Evolutionary conservation across 2,888 invertebrate genomes (phyloP).

Genomic region (Sminthurinus aureus): DNA sequence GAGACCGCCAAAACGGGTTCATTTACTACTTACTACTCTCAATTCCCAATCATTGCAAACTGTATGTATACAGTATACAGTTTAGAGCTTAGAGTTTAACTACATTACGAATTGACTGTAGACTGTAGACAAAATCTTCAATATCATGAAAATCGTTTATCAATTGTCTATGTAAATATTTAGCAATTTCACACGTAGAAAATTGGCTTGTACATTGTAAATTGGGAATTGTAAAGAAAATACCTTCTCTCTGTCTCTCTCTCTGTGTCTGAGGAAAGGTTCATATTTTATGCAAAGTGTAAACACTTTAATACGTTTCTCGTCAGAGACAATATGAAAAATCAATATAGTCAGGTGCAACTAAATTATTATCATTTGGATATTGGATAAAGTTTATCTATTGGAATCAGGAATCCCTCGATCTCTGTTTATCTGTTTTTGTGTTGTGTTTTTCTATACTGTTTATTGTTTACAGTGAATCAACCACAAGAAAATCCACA

Average conservation of each 20-base stretch:
- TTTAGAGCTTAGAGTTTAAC: background rate
- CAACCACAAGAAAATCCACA: too few species aligned
- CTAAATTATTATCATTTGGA: too few species aligned
- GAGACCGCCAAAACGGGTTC: conserved; percentile 33
- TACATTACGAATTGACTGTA: background rate
- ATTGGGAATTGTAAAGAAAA: too few species aligned
- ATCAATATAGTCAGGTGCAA: background rate
- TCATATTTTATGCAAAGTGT: background rate
- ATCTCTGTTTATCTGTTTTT: too few species aligned
- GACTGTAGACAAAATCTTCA: background rate
- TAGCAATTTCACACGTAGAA: background rate
- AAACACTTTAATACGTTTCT: background rate
- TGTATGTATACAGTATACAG: background rate
- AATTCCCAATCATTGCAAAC: background rate
- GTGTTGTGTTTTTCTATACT: too few species aligned
- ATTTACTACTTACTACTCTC: conserved; percentile 9
- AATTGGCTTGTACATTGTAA: too few species aligned
- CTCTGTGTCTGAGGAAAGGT: too few species aligned
- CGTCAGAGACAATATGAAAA: background rate
- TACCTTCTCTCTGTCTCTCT: too few species aligned
- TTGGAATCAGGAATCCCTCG: too few species aligned
- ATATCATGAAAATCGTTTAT: too few species aligned
- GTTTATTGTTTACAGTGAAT: too few species aligned
- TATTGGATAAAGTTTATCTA: too few species aligned
- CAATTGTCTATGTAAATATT: background rate